Evolutionary conservation across 1,140 invertebrate species (phyloP).

Genomic region (Psilanteris sp.): DNA sequence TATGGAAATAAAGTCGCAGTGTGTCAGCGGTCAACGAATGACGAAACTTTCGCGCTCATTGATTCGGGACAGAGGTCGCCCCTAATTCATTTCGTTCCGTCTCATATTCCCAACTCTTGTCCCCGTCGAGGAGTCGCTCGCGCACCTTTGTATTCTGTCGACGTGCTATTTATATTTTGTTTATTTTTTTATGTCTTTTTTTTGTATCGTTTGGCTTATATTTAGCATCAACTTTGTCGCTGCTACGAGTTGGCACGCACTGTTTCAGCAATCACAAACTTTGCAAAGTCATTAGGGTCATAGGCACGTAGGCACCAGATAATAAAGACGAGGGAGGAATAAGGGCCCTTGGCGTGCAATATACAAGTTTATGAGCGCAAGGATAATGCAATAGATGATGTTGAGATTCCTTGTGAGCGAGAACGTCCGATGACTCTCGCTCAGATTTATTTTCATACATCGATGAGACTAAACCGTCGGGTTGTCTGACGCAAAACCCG

Average conservation of each 20-base stretch:
- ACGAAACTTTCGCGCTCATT: constrained; percentile 1
- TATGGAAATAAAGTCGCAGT: no score
- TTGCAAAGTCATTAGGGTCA: constrained; percentile 44
- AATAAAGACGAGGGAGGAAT: constrained; percentile 1
- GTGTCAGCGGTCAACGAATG: constrained; percentile 2
- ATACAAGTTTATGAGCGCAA: constrained; percentile 21
- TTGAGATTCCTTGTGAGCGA: constrained; percentile 1
- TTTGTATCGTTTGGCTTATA: not conserved
- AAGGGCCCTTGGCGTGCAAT: constrained; percentile 32
- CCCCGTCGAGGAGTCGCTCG: not conserved
- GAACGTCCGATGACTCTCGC: not conserved
- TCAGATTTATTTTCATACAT: not conserved
- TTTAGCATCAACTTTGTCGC: constrained; percentile 10
- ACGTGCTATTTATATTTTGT: not conserved
- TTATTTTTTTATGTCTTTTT: not conserved
- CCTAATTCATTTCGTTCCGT: not conserved
- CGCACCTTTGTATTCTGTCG: constrained; percentile 1
- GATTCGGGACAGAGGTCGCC: constrained; percentile 5
- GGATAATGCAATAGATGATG: constrained; percentile 23
- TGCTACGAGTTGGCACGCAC: constrained; percentile 3
- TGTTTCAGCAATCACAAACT: constrained; percentile 17
- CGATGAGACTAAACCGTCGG: not conserved
- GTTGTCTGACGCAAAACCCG: no score
- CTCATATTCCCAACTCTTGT: constrained; percentile 3
- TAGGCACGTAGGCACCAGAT: constrained; percentile 37